Evolutionary conservation across 1,140 invertebrate genomes (phyloP).

Genomic region (Pogonomyrmex barbatus): DNA sequence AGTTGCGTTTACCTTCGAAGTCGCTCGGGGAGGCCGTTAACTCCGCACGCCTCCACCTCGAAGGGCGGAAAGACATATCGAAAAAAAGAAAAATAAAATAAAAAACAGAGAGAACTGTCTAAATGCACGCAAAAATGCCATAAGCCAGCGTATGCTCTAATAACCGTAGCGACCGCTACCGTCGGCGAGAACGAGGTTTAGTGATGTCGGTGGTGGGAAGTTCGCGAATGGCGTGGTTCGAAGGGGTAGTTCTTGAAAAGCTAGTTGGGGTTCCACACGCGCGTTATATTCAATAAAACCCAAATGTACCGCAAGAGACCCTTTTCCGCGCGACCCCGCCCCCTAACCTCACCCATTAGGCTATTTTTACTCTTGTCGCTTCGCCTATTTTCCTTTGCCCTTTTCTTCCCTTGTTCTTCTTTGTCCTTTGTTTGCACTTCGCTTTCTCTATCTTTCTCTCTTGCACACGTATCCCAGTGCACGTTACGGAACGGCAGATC

Average conservation of each 20-base stretch:
- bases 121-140: constrained; percentile 77
- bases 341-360: constrained; percentile 26
- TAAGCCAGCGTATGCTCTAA: constrained; percentile 76
- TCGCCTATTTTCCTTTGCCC: constrained; percentile 33
- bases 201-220: neutral
- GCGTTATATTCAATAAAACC: constrained; percentile 82
- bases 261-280: constrained; percentile 64
- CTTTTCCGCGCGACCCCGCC: constrained; percentile 42
- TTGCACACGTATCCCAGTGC: neutral
- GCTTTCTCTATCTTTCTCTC: neutral
- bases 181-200: constrained; percentile 38
- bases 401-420: constrained; percentile 10
- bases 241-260: constrained; percentile 71
- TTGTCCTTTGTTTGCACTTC: neutral
- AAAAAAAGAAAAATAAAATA: constrained; percentile 28
- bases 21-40: constrained; percentile 57
- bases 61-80: neutral
- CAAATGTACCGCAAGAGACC: constrained; percentile 81
- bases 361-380: constrained; percentile 66
- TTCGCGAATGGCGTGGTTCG: constrained; percentile 41
- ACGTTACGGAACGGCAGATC: constrained; percentile 47
- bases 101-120: constrained; percentile 58
- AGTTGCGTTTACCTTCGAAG: constrained; percentile 44
- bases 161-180: constrained; percentile 71
- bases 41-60: neutral